phyloP scores from a whole-genome alignment of 2,888 invertebrate genomes.

The Drosophila paramelanica region DNA sequence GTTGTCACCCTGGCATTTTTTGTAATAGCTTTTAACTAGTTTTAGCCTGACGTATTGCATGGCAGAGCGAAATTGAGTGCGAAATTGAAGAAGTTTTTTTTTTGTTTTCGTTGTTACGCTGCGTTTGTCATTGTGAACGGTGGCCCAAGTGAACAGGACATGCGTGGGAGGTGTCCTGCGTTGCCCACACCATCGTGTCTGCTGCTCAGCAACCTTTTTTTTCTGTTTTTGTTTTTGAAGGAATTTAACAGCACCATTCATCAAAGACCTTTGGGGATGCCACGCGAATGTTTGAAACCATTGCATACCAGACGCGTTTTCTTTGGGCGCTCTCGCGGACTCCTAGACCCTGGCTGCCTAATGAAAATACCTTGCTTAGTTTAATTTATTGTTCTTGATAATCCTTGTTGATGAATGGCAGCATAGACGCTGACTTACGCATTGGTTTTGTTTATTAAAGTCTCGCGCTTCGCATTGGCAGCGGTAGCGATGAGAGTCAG shows the following conservation, averaged over 20 bases:
- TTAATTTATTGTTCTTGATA: conserved; percentile 72
- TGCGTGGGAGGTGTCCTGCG: conserved; percentile 1
- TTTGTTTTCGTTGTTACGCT: conserved; percentile 8
- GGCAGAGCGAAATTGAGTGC: conserved; percentile 41
- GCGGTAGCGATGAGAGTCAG: too few relatives aligned
- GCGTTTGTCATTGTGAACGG: conserved; percentile 11
- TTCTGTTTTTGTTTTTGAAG: conserved; percentile 24
- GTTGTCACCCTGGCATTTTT: conserved; percentile 38
- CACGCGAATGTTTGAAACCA: conserved; percentile 1
- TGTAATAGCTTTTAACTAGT: conserved; percentile 53
- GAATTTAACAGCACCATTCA: conserved; percentile 66
- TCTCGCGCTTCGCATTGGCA: neutral
- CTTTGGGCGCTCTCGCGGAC: neutral
- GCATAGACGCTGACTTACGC: conserved; percentile 10
- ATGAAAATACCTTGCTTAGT: conserved; percentile 39
- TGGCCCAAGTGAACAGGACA: conserved; percentile 8
- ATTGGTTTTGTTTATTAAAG: conserved; percentile 17
- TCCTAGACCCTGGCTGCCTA: conserved; percentile 9
- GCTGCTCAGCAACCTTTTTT: conserved; percentile 20
- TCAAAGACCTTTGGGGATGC: conserved; percentile 48
- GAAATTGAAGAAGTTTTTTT: conserved; percentile 38
- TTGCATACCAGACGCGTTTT: conserved; percentile 30
- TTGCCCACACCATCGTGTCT: conserved; percentile 8
- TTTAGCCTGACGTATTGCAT: conserved; percentile 17
- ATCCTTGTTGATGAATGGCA: conserved; percentile 73